Base-by-base conservation (phyloP, 1,140 invertebrate genomes). In the Lysiphlebus fabarum region DNA sequence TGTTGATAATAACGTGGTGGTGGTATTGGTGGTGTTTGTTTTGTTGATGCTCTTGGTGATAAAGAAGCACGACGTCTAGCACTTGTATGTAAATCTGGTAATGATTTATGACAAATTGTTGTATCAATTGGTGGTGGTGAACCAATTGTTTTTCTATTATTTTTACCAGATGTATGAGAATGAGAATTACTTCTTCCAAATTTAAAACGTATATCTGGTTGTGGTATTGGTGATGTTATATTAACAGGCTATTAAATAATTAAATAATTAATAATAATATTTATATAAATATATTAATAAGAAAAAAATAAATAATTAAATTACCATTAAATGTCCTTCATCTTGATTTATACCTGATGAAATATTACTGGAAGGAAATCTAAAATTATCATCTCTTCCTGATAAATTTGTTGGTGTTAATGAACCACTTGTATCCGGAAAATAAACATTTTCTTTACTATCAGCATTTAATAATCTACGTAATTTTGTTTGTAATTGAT, bases 11-110 rank as follows among this genome's bases (percentile, higher is more conserved):
- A 43, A 14, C 49, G 9, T 17, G 41, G 36, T 74, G 11, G 73
- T 61, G 47, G 74, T 65, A 57, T 73, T 26, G 17, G 17, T 26
- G 4, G 2, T 26, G 17, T 26, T 26, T 26, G 70, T 61, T 76
- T 77, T 33, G 70, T 71, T n/a, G 77, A 78, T 11, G 77, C 69
- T 45, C 74, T 65, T 10, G 79, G 79, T 34, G 78, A 80, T 17
- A 80, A 69, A 11, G 83, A 83, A 34, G 82, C 77, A 34, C 82
- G 75, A 8, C 83, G 75, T 63, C 81, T 77, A 17, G 84, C 84
- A 64, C 86, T 87, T 8, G 86, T 86, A 64, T 88, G 89, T 37
- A 93, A 77, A 76, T 93, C 90, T 1, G 91, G 91, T 64, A 93
- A 78, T 17, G 90, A 92, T 73, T 93, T 93, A 79, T 93, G 90